Evolutionary conservation across 2,797 vertebrate genomes (phyloP), one percentile per base, ranked within the genome.

Genomic region (Chiroxiphia lanceolata): DNA sequence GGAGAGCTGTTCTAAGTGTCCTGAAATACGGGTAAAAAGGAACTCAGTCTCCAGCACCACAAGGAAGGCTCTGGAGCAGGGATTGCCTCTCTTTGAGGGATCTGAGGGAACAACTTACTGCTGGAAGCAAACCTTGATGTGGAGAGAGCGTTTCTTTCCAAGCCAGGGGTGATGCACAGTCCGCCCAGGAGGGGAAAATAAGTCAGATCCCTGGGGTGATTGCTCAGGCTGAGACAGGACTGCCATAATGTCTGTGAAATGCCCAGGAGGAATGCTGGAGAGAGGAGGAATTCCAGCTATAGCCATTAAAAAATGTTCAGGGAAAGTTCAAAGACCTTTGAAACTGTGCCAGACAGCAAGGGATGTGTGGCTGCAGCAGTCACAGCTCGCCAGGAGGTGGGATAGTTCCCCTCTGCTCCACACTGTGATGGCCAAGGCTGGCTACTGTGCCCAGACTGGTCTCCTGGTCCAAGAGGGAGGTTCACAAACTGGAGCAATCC

Each of bases 161-260:
- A 48, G 31, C 0, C 0, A 75, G 44, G 3, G 11, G 11, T 57
- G 59, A 69, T 27, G 59, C 18, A 26, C 44, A 31, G 13, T 22
- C 36, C 27, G 36, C 29, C 57, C 7, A 5, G 8, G 51, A 38
- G 10, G 16, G 23, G 6, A 29, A 23, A n/a, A 16, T 4, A 15
- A 6, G 2, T 16, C 45, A 53, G 33, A n/a, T 60, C 33, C n/a
- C n/a, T 3, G 4, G 10, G 42, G 42, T 1, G 2, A 48, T 19
- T 50, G 61, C 61, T 51, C 17, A 50, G 13, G 57, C 65, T 60
- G 63, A 75, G 53, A 51, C 45, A 67, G 36, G 34, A 42, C 71
- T 79, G 50, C 51, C 13, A 6, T 19, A 38, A 40, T 2, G 0
- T 10, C 34, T 54, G 29, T 42, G 68, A 76, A 72, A 63, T 48